These are phyloP conservation scores for Catharus bicknelli DNA, from an alignment of 2,113 vertebrate genomes.

Conservation along the genomic window DNA sequence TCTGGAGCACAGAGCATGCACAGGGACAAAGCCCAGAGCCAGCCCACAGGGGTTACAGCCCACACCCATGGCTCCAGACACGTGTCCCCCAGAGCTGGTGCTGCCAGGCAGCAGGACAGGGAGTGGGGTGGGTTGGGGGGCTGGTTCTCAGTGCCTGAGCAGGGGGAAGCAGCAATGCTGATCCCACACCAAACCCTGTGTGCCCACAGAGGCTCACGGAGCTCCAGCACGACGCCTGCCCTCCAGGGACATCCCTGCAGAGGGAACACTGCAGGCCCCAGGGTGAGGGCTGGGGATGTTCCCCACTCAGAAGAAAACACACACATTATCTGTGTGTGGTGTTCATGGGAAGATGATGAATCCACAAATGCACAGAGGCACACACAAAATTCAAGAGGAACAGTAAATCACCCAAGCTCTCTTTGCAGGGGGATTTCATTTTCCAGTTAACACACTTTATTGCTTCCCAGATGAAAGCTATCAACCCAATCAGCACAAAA, in stretches of 20 bases:
- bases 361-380: background rate
- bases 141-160: background rate
- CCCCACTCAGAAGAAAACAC: background rate
- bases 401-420: background rate
- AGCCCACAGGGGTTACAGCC: fast-evolving
- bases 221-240: background rate
- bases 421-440: background rate
- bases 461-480: background rate
- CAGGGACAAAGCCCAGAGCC: background rate
- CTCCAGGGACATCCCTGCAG: background rate
- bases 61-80: fast-evolving
- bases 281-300: background rate
- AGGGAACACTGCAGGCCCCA: fast-evolving
- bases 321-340: fast-evolving
- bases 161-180: fast-evolving
- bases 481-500: background rate
- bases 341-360: fast-evolving
- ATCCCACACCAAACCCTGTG: too few species aligned
- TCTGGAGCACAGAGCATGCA: fast-evolving
- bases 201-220: fast-evolving
- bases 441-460: background rate
- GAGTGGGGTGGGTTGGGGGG: fast-evolving
- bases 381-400: background rate
- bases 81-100: background rate
- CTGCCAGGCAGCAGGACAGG: background rate